phyloP scores from a whole-genome alignment of 2,113 vertebrate species.

The Gobiocypris rarus region DNA sequence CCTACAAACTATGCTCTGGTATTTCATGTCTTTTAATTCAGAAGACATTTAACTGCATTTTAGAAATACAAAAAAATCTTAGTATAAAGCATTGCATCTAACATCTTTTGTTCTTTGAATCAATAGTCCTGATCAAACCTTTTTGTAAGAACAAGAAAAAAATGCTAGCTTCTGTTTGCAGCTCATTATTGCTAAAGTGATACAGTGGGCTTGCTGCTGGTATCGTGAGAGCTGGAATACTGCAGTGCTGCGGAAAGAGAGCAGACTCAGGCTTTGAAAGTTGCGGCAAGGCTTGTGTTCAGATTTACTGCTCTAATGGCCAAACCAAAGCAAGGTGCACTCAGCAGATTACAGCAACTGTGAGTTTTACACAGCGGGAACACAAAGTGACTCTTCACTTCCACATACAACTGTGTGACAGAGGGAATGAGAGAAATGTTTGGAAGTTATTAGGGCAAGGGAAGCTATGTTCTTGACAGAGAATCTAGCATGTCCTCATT shows the following conservation, averaged over 20 bases:
- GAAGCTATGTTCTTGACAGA: neutral
- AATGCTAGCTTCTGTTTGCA: neutral
- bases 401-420: neutral
- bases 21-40: neutral
- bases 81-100: neutral
- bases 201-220: slow-evolving; percentile 50
- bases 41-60: neutral
- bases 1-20: neutral
- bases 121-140: slow-evolving; percentile 20
- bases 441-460: neutral
- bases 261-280: slow-evolving; percentile 46
- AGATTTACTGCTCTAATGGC: slow-evolving; percentile 69
- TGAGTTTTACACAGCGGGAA: neutral
- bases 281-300: slow-evolving; percentile 56
- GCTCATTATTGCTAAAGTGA: slow-evolving; percentile 41
- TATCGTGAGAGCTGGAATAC: slow-evolving; percentile 47
- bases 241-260: slow-evolving; percentile 75
- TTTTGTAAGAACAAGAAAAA: slow-evolving; percentile 1
- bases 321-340: slow-evolving; percentile 38
- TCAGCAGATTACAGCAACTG: slow-evolving; percentile 45
- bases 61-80: neutral
- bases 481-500: too few relatives aligned
- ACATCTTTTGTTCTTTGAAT: neutral
- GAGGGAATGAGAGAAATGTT: slow-evolving; percentile 6
- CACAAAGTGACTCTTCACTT: neutral